These are phyloP conservation scores for Oxyura jamaicensis DNA, from an alignment of 2,113 vertebrate genomes.

Conservation along the genomic window DNA sequence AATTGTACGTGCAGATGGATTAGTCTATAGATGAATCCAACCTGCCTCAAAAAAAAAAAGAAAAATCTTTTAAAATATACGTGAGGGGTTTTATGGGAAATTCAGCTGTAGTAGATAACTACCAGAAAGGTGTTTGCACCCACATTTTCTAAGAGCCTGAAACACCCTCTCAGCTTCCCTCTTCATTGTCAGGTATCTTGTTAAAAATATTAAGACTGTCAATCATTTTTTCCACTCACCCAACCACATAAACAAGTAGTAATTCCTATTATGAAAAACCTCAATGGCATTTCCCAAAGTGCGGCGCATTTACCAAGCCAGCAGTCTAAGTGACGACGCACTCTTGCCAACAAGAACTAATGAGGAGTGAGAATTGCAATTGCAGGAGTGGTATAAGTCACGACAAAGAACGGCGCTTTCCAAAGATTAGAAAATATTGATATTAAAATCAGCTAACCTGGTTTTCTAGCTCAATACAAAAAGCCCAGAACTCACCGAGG, in stretches of 20 bases:
- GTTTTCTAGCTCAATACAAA: not conserved
- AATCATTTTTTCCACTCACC: constrained; percentile 19
- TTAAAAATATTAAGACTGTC: not conserved
- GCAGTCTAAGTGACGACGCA: not conserved
- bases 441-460: not conserved
- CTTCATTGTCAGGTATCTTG: not conserved
- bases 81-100: not conserved
- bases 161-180: not conserved
- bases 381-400: not conserved
- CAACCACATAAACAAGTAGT: not conserved
- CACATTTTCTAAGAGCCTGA: not conserved
- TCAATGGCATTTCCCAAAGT: constrained; percentile 16
- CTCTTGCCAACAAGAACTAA: constrained; percentile 12
- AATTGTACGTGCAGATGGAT: not conserved
- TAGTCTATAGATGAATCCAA: not conserved
- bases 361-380: constrained; percentile 4
- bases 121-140: not conserved
- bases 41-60: not conserved
- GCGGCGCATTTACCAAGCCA: constrained; percentile 30
- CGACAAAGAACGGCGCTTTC: not conserved
- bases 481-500: not conserved
- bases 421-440: not conserved
- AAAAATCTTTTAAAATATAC: not conserved
- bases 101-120: not conserved
- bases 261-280: not conserved